These are phyloP conservation scores for Dryobates pubescens DNA, from an alignment of 2,797 vertebrate genomes.

Conservation along the genomic window DNA sequence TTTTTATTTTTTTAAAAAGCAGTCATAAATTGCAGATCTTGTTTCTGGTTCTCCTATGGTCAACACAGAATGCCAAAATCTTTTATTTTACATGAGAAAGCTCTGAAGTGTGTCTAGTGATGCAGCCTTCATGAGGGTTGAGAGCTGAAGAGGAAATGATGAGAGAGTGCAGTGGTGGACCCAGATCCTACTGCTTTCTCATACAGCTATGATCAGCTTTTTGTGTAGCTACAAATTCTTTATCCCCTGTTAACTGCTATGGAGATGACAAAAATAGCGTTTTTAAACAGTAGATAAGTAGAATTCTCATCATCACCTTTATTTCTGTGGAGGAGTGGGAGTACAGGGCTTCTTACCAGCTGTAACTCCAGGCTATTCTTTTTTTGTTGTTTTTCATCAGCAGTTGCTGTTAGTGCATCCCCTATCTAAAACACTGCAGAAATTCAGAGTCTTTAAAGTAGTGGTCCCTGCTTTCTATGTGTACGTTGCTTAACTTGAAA, in stretches of 20 bases:
- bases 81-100: neutral
- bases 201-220: neutral
- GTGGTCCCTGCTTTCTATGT: neutral
- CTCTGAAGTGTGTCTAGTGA: neutral
- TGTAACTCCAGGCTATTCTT: neutral
- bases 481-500: neutral
- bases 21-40: neutral
- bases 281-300: neutral
- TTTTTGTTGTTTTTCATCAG: neutral
- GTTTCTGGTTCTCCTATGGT: neutral
- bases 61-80: neutral
- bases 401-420: neutral
- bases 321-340: neutral
- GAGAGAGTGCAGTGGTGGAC: neutral
- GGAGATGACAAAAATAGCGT: neutral
- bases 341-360: neutral
- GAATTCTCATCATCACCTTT: neutral
- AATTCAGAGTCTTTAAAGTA: neutral
- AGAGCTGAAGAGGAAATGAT: neutral
- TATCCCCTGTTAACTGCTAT: neutral
- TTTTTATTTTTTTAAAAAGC: neutral
- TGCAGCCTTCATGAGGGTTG: neutral
- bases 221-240: neutral
- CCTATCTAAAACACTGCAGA: neutral
- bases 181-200: neutral